Conservation (phyloP, 2,888 invertebrate genomes). For the Eilema caniola region DNA sequence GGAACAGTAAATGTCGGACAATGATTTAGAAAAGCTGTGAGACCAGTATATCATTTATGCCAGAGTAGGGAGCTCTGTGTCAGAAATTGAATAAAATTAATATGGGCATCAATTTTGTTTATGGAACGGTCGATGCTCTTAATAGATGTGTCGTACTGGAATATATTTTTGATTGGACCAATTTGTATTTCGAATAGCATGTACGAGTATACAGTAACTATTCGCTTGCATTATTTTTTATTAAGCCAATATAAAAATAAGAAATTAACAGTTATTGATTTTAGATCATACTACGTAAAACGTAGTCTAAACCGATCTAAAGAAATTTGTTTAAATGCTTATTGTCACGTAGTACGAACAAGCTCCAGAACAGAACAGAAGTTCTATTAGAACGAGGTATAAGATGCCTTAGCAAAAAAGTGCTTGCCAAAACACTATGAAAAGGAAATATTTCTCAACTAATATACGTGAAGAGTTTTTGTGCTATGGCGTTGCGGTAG, state of each 20-base stretch:
- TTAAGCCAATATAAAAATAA: not conserved
- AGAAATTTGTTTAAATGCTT: not conserved
- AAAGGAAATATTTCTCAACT: not conserved
- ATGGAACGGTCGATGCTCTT: constrained; percentile 59
- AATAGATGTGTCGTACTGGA: constrained; percentile 47
- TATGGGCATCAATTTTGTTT: constrained; percentile 69
- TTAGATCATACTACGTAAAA: too few species aligned
- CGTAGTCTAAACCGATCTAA: not conserved
- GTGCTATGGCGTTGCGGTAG: too few species aligned
- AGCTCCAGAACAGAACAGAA: too few species aligned
- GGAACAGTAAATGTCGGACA: constrained; percentile 67
- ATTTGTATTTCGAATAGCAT: constrained; percentile 32
- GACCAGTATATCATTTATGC: constrained; percentile 64
- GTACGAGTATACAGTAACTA: not conserved
- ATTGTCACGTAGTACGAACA: too few species aligned
- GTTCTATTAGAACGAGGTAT: not conserved
- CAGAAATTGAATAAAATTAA: constrained; percentile 80
- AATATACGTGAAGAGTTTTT: too few species aligned
- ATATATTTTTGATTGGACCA: constrained; percentile 38
- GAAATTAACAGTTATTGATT: too few species aligned
- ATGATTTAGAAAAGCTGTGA: constrained; percentile 74
- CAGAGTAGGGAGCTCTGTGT: constrained; percentile 55
- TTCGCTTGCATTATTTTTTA: not conserved
- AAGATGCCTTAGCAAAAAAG: not conserved
- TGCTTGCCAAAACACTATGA: not conserved